Evolutionary conservation across 2,888 invertebrate species (phyloP).

Genomic region (Tigriopus californicus): DNA sequence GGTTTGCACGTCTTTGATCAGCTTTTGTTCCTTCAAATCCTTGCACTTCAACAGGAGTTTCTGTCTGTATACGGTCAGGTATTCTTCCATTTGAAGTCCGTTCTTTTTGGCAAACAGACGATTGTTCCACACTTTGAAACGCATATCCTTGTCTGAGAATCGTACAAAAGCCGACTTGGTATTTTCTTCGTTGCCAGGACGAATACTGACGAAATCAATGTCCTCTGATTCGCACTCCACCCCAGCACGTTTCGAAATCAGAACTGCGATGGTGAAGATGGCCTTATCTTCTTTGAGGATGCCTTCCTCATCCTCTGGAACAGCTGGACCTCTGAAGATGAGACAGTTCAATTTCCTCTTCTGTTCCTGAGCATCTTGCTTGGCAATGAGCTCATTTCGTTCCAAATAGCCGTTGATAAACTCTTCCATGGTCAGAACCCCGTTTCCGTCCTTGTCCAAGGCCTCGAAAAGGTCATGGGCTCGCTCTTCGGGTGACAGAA

Average conservation of each 20-base stretch:
- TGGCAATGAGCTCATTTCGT: neutral
- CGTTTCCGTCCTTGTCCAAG: neutral
- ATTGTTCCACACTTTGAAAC: neutral
- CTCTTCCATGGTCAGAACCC: neutral
- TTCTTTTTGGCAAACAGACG: neutral
- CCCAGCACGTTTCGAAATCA: neutral
- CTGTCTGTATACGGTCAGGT: neutral
- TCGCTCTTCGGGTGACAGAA: neutral
- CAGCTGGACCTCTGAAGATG: neutral
- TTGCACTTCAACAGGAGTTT: slow-evolving; percentile 1
- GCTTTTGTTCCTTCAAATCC: neutral
- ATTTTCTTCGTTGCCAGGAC: neutral
- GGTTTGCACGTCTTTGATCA: neutral
- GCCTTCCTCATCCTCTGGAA: neutral
- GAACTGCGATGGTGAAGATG: neutral
- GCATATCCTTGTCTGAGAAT: neutral
- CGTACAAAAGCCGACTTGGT: neutral
- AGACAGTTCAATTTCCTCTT: slow-evolving; percentile 1
- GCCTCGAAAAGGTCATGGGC: slow-evolving; percentile 4
- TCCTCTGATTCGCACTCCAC: neutral
- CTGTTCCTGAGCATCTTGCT: slow-evolving; percentile 9
- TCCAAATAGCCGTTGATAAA: slow-evolving; percentile 4
- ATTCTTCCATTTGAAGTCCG: slow-evolving; percentile 11
- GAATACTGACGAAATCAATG: neutral
- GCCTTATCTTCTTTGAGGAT: neutral